These are phyloP conservation scores for Periparus ater DNA, from an alignment of 2,797 vertebrate genomes.

Conservation along the genomic window DNA sequence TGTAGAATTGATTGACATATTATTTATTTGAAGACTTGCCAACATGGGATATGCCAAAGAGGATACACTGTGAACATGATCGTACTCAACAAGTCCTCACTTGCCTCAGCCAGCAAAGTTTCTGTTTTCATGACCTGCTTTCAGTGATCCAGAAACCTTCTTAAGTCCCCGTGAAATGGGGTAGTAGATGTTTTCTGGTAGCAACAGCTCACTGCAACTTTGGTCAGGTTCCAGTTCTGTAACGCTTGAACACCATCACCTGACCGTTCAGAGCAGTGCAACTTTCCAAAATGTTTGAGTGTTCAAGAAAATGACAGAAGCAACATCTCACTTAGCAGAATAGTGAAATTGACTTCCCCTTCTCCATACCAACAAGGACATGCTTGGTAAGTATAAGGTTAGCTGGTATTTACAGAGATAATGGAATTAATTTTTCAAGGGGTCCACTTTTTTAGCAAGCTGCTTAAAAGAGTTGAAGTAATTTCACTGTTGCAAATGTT, in stretches of 20 bases:
- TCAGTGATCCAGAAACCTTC: not conserved
- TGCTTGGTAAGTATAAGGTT: not conserved
- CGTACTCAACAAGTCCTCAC: not conserved
- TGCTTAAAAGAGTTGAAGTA: not conserved
- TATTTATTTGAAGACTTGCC: not conserved
- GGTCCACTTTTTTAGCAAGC: not conserved
- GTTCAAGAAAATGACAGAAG: not conserved
- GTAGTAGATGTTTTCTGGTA: not conserved
- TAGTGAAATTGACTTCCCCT: not conserved
- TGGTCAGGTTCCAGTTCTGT: not conserved
- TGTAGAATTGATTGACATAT: not conserved
- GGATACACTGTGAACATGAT: accelerated
- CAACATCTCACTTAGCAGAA: not conserved
- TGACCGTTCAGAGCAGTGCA: not conserved
- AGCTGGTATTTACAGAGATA: not conserved
- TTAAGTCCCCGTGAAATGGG: accelerated
- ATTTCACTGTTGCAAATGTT: not conserved
- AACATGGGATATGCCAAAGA: not conserved
- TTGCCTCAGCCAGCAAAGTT: not conserved
- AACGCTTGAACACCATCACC: accelerated
- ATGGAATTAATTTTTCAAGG: not conserved
- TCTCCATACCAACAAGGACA: not conserved
- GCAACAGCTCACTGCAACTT: not conserved
- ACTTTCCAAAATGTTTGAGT: not conserved
- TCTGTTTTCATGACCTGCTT: not conserved